Percentiles rank a stretch among this genome's conserved stretches.
Conservation (phyloP, 2,797 vertebrate genomes). For the Capromys pilorides region DNA sequence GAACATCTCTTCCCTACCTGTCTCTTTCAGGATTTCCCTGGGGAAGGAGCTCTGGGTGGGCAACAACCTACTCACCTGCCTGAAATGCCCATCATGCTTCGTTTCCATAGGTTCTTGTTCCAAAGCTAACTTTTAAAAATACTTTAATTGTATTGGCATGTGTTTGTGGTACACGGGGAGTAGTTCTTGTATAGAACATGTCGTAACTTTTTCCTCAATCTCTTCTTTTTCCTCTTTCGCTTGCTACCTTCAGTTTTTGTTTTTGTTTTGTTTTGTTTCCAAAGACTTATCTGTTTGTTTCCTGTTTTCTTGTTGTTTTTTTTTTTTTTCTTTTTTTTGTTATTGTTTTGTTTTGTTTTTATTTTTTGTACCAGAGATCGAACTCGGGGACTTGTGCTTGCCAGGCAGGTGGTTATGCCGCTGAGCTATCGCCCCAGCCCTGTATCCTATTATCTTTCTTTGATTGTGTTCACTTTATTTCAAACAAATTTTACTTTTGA, state of each 20-base stretch:
- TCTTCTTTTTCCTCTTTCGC: neutral
- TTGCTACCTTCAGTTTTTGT: neutral
- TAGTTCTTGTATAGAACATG: neutral
- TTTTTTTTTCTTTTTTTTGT: accelerated
- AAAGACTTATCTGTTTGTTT: neutral
- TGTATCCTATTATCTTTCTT: neutral
- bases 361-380: too few relatives aligned
- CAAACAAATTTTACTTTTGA: neutral
- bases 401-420: too few relatives aligned
- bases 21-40: neutral
- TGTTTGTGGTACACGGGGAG: neutral
- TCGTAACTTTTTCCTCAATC: neutral
- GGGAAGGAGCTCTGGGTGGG: accelerated
- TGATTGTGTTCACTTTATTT: neutral
- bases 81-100: accelerated
- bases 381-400: too few relatives aligned
- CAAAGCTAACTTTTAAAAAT: neutral
- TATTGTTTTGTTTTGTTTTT: too few relatives aligned
- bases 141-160: neutral
- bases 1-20: neutral
- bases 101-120: neutral
- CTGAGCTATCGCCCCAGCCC: too few relatives aligned
- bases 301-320: neutral
- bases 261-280: neutral
- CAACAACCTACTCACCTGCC: accelerated